These are phyloP conservation scores for Rhagonycha lutea DNA, from an alignment of 2,888 invertebrate species.

Conservation along the genomic window DNA sequence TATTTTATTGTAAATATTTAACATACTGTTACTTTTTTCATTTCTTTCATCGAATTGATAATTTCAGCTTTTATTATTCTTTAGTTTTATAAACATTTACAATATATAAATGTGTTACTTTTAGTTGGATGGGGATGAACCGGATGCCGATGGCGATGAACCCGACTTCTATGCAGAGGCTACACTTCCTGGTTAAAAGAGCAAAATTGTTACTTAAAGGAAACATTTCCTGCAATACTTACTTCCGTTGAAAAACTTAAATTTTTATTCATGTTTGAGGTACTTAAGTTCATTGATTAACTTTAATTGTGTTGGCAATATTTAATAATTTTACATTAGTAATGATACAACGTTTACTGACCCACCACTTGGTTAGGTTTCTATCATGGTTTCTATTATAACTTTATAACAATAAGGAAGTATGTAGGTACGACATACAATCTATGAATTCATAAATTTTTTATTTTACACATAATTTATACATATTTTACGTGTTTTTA, in stretches of 20 bases:
- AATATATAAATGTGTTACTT: conserved; percentile 35
- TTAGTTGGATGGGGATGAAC: conserved; percentile 85
- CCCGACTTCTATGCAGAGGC: conserved; percentile 95
- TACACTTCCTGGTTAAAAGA: conserved; percentile 73
- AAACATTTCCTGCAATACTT: conserved; percentile 10
- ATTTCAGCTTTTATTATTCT: neutral
- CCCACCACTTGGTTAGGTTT: neutral
- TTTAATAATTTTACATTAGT: neutral
- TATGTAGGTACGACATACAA: neutral
- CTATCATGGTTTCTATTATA: neutral
- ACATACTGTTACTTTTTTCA: neutral
- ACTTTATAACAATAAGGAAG: neutral
- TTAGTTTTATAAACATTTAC: conserved; percentile 19
- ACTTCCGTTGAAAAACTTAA: neutral
- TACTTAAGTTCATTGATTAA: neutral
- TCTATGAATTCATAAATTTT: neutral
- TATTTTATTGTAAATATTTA: neutral
- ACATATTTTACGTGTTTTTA: neutral
- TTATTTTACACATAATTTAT: neutral
- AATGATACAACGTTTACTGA: neutral
- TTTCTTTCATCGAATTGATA: conserved; percentile 1
- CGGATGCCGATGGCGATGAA: conserved; percentile 81
- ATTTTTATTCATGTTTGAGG: neutral
- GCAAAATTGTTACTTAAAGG: conserved; percentile 11
- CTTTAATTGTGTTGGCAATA: neutral